Base-by-base conservation (phyloP, 2,797 vertebrate species). In the Phoeniculus purpureus region DNA sequence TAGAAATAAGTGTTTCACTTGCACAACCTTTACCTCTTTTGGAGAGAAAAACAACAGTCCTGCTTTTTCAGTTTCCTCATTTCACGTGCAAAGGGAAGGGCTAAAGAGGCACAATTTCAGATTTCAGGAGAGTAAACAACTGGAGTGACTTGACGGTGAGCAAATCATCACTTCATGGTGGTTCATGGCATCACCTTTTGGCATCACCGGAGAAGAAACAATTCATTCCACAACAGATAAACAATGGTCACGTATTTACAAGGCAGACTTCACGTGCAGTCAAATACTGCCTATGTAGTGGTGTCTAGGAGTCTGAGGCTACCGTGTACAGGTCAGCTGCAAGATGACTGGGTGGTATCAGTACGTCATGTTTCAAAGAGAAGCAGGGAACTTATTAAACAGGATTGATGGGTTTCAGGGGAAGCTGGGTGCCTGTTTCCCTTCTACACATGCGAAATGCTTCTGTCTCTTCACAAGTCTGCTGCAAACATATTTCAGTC, bases 161-260 rank as follows among this genome's bases (percentile, higher is more conserved):
- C 55, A 90, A 76, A 73, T 58, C 55, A 67, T 62, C 48, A 50
- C 51, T 71, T 72, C 27, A 66, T 25, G 62, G 73, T 58, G 43
- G n/a, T 7, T 95, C 72, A 47, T 8, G 34, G 83, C 56, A 87
- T 90, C 76, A 80, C 80, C 75, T 89, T 94, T 31, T 74, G 81
- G 81, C 64, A 71, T 77, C 14, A 2, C 12, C n/a, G 77, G 32
- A 60, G 21, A 87, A 81, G 68, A 91, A 88, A 21, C 40, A 55
- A 77, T 56, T 89, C 34, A 66, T 82, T 74, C 82, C 67, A 50
- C 78, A 73, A 74, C 56, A 90, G 90, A 88, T 70, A 77, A 94
- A 74, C 40, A 26, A 79, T 0, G 0, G 70, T 11, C 32, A 54
- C 26, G 34, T 81, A 76, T 66, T 90, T 89, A 59, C 72, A 87